Evolutionary conservation across 2,888 invertebrate genomes (phyloP).

Genomic region (Drosophila siamana): DNA sequence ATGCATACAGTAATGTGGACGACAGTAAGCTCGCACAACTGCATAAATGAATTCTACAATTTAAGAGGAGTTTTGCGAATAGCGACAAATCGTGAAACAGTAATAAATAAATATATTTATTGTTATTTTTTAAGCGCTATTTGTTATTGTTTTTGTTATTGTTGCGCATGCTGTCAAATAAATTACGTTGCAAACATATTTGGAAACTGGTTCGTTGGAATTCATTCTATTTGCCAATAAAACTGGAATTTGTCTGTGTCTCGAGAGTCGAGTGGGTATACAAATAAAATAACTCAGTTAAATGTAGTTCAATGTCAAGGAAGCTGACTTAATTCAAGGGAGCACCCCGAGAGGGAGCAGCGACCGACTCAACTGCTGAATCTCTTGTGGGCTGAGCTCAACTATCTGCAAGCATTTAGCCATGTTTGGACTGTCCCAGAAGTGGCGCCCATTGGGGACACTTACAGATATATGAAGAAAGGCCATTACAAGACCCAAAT

Average conservation of each 20-base stretch:
- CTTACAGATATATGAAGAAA: constrained; percentile 34
- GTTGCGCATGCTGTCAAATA: constrained; percentile 38
- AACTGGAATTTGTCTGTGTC: constrained; percentile 49
- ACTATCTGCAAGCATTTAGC: constrained; percentile 22
- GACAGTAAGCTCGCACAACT: constrained; percentile 18
- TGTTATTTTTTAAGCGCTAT: constrained; percentile 4
- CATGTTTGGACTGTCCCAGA: constrained; percentile 18
- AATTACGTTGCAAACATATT: constrained; percentile 51
- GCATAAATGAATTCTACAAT: constrained; percentile 17
- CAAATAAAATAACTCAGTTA: constrained; percentile 11
- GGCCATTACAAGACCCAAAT: constrained; percentile 38
- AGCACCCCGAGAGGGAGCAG: neutral
- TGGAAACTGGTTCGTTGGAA: constrained; percentile 62
- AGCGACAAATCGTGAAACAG: constrained; percentile 42
- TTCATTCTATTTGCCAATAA: constrained; percentile 60
- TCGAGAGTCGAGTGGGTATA: constrained; percentile 32
- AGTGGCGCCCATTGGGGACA: constrained; percentile 35
- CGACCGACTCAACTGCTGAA: neutral
- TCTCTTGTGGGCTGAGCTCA: neutral
- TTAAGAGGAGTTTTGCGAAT: constrained; percentile 40
- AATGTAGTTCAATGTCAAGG: constrained; percentile 79
- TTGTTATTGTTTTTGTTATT: constrained; percentile 30
- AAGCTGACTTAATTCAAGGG: constrained; percentile 40
- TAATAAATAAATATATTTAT: constrained; percentile 33
- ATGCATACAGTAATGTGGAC: neutral